phyloP scores from a whole-genome alignment of 2,797 vertebrate genomes.

The Diceros bicornis region DNA sequence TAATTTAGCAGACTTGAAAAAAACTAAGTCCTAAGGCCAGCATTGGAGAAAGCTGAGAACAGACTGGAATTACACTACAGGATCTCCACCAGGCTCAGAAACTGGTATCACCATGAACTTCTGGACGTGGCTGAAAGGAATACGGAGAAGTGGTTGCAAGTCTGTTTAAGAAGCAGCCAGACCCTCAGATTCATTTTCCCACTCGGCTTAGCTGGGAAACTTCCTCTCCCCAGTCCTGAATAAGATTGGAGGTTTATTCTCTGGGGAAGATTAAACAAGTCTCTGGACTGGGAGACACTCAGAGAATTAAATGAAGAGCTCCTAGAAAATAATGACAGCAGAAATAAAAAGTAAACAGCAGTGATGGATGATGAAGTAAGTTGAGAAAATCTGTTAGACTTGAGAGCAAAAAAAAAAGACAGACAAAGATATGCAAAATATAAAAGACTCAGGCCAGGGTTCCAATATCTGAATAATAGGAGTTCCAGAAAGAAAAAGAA shows the following conservation, averaged over 20 bases:
- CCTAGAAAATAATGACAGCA: neutral
- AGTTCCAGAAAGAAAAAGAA: neutral
- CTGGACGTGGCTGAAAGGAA: neutral
- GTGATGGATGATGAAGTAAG: neutral
- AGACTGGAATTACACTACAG: neutral
- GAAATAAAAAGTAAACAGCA: conserved; percentile 28
- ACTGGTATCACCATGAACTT: neutral
- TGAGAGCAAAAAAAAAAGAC: neutral
- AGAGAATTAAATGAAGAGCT: neutral
- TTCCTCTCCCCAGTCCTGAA: neutral
- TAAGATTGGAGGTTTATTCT: neutral
- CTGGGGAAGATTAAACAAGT: neutral
- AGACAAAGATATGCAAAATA: neutral
- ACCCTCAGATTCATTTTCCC: neutral
- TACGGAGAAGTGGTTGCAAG: neutral
- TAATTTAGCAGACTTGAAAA: neutral
- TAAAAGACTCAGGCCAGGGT: neutral
- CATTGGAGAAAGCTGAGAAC: neutral
- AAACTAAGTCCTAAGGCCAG: neutral
- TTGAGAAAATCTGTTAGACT: neutral
- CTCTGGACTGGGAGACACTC: neutral
- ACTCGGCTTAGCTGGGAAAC: neutral
- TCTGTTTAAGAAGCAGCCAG: neutral
- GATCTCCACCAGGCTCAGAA: neutral
- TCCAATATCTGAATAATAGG: neutral